Evolutionary conservation across 2,113 vertebrate species (phyloP).

Genomic region (Balaeniceps rex): DNA sequence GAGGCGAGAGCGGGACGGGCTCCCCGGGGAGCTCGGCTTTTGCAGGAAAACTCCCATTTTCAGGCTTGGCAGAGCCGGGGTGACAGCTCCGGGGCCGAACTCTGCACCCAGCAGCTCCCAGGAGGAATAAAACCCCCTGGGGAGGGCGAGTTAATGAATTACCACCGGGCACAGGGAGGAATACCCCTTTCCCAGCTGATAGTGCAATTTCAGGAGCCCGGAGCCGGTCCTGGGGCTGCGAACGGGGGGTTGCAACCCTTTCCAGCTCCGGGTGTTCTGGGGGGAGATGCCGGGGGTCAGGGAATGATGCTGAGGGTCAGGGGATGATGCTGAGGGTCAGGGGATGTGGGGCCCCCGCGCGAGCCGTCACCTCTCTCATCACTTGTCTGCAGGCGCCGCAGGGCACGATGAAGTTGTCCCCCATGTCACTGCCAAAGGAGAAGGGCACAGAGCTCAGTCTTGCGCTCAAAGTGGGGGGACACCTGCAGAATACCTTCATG

Average conservation of each 20-base stretch:
- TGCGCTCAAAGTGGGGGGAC: neutral
- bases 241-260: neutral
- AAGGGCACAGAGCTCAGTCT: neutral
- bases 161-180: neutral
- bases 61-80: neutral
- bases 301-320: neutral
- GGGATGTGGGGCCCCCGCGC: rapidly evolving
- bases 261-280: neutral
- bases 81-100: rapidly evolving
- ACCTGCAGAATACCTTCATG: neutral
- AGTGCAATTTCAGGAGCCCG: neutral
- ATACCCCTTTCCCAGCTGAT: neutral
- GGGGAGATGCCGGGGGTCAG: neutral
- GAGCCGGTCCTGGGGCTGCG: neutral
- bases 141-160: neutral
- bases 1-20: rapidly evolving
- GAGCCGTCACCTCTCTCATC: constrained; percentile 86
- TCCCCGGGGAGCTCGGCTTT: neutral
- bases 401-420: constrained; percentile 81
- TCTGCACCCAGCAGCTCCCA: neutral
- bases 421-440: constrained; percentile 77
- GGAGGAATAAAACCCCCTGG: neutral
- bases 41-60: neutral
- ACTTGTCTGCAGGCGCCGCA: constrained; percentile 94
- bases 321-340: neutral